Conservation (phyloP, 2,113 vertebrate genomes). For the Chionomys nivalis region DNA sequence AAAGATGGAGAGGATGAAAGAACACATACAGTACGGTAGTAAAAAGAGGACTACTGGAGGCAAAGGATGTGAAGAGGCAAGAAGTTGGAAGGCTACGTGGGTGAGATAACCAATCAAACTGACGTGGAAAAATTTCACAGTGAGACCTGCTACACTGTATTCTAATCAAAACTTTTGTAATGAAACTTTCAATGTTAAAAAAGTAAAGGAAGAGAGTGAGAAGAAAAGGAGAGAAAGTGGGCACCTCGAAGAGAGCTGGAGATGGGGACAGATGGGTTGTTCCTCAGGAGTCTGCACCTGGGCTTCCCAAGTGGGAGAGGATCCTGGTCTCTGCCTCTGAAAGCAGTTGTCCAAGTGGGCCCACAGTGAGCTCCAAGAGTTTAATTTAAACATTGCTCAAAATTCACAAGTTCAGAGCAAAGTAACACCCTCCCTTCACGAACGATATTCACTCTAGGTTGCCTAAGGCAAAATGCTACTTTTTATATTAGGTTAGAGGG, state of each 20-base stretch:
- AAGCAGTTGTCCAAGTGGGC: background rate
- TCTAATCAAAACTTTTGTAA: background rate
- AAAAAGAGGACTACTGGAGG: no score
- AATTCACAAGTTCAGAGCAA: constrained; percentile 53
- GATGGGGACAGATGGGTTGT: background rate
- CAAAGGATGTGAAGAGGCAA: background rate
- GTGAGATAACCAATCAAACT: no score
- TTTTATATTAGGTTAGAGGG: constrained; percentile 48
- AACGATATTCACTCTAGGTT: constrained; percentile 48
- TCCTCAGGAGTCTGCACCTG: background rate
- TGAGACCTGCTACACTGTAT: background rate
- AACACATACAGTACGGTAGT: background rate
- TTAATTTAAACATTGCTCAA: constrained; percentile 38
- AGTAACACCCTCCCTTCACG: constrained; percentile 18
- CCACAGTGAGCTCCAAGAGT: background rate
- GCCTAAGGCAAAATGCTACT: constrained; percentile 74
- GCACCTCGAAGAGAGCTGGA: accelerated
- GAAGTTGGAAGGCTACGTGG: background rate
- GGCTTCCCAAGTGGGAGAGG: background rate
- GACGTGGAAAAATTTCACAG: background rate
- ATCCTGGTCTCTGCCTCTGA: background rate
- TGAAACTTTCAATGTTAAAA: background rate
- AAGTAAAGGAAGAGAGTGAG: background rate
- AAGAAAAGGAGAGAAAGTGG: accelerated
- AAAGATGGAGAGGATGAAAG: background rate